These are phyloP conservation scores for Gobiocypris rarus DNA, from an alignment of 2,113 vertebrate genomes.

Conservation along the genomic window DNA sequence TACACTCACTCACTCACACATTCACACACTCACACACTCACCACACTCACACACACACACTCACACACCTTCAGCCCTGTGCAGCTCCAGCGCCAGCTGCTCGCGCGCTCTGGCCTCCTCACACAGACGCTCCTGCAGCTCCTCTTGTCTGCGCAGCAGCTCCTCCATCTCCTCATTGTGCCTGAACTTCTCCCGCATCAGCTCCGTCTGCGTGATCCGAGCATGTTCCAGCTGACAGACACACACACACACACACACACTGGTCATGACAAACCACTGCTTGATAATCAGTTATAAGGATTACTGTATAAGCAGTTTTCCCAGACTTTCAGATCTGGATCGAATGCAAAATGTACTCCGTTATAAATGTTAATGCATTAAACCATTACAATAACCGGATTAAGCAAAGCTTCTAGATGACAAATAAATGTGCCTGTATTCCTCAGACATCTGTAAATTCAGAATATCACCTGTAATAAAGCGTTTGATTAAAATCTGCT, in stretches of 20 bases:
- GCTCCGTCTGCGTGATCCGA: constrained; percentile 89
- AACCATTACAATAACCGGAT: no score
- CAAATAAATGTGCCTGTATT: not conserved
- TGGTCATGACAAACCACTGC: no score
- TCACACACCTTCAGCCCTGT: constrained; percentile 86
- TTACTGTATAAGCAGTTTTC: no score
- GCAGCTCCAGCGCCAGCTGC: constrained; percentile 91
- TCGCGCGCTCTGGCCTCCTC: constrained; percentile 87
- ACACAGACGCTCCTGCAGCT: constrained; percentile 85
- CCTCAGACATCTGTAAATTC: not conserved
- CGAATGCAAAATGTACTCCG: no score
- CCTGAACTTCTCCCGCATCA: constrained; percentile 91
- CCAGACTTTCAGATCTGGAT: no score
- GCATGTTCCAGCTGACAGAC: constrained; percentile 89
- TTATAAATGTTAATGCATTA: no score
- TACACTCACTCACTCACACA: not conserved
- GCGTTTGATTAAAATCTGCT: no score
- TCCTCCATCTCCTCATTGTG: constrained; percentile 87
- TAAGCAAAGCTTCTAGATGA: no score
- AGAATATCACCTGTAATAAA: not conserved
- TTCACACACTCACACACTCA: constrained; percentile 33
- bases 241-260: not conserved
- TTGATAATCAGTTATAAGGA: no score
- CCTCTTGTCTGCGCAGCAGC: constrained; percentile 86
- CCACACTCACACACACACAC: constrained; percentile 15